Base-by-base conservation (phyloP, 2,888 invertebrate species). In the Altica lythri region DNA sequence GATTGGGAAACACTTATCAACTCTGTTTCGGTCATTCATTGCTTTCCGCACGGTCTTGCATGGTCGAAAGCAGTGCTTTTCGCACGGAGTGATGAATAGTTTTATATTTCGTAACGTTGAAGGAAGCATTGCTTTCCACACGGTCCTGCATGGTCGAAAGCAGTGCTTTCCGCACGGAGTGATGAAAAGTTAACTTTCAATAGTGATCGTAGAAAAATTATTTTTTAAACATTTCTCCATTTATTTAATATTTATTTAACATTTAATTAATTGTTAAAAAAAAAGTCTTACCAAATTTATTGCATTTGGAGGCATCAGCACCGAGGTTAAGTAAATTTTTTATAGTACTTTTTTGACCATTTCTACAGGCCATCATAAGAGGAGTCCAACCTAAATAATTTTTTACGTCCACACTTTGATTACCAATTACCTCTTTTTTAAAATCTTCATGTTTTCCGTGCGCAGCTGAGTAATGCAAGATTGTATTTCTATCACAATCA, bases 311-410 rank as follows among this genome's bases (percentile, higher is more conserved):
- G 1, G 73, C 69, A 58, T 76, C 73, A 4, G 75, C 75, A 16
- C 67, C 60, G 40, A 68, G 63, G 1, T 68, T 62, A 16, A 76
- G 49, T 27, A 76, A 59, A 19, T 65, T 37, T 59, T 71, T 65
- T 1, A 73, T 69, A 10, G 67, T 60, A 8, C 68, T 65, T 2
- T 63, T 8, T 43, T 72, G 68, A 2, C 72, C 72, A 44, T 72
- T 69, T 45, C 71, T 60, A 5, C 72, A 68, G 3, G 75, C 75
- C 73, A 75, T 74, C 75, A 76, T 75, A 49, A 76, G 61, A 4
- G 76, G 75, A 2, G 75, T 76, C 75, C 76, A 76, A 35, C 74
- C 75, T 38, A 74, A 53, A 49, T 67, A 72, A 60, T 76, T 76
- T 49, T 67, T 68, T 1, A 68, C 60, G 56, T 76, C 75, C 22